Base-by-base conservation (phyloP, 2,113 vertebrate genomes). In the Corvus hawaiiensis region DNA sequence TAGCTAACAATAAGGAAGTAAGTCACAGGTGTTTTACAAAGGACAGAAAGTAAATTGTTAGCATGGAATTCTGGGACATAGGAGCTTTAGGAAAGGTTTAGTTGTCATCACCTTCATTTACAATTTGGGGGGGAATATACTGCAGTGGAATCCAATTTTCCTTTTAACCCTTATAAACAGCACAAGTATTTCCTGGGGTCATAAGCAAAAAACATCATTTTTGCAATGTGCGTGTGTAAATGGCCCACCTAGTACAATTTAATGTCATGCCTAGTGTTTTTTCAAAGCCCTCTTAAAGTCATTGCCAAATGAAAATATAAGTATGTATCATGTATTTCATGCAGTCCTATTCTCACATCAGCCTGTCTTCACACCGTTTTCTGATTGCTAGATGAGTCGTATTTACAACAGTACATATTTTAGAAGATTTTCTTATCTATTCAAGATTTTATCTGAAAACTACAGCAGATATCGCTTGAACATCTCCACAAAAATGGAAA, bases 1-100 rank as follows among this genome's bases (percentile, higher is more conserved):
- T 66, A 96, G 85, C 92, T 95, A 94, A 73, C 95, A 97, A 86
- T 61, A 90, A 94, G 77, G 89, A 95, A 97, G 66, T 71, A 94
- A 84, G 64, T 92, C 91, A 89, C 55, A 93, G 86, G 83, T 94
- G 55, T 94, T 94, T 22, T 55, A 72, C 54, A 48, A n/a, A 94
- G 51, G 26, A 95, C 23, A 92, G 28, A 35, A 89, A 17, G 10
- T 46, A 93, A 94, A 35, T 62, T 91, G 37, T 94, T 93, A 74
- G 24, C 15, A 17, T 51, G 23, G 73, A 77, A 88, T 64, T 92
- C 11, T 41, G 15, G 41, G 41, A 72, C 11, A 8, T 10, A 61
- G 26, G 9, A 67, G 4, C n/a, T 91, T 91, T 84, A 74, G 13
- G 24, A 73, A 86, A 49, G 3, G 20, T 79, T 81, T 78, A 56